These are phyloP conservation scores for Drosophila pachea DNA, from an alignment of 1,140 invertebrate genomes.

Conservation along the genomic window DNA sequence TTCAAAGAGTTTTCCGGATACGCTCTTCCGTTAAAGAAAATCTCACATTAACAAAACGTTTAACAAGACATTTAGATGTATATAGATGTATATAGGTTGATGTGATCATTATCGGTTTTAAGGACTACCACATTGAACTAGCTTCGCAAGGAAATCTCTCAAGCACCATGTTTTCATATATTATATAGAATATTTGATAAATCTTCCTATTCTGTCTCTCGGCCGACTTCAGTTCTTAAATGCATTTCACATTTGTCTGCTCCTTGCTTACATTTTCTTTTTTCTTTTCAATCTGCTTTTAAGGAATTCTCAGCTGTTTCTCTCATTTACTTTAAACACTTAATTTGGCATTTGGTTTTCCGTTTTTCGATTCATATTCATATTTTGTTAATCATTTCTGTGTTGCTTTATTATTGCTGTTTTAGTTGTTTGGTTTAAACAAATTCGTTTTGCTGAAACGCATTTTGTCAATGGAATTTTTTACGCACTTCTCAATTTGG, in stretches of 20 bases:
- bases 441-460: conserved; percentile 74
- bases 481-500: conserved; percentile 33
- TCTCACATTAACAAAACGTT: not conserved
- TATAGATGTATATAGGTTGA: not conserved
- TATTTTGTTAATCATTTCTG: conserved; percentile 31
- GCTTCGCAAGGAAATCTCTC: conserved; percentile 49
- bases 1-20: not conserved
- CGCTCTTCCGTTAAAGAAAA: too few relatives aligned
- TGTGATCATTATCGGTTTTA: conserved; percentile 12
- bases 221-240: conserved; percentile 20
- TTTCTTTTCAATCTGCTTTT: conserved; percentile 23
- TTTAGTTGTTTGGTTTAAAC: conserved; percentile 48
- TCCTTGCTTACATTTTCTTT: conserved; percentile 16
- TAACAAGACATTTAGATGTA: conserved; percentile 10
- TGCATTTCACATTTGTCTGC: conserved; percentile 24
- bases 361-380: not conserved
- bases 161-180: conserved; percentile 60
- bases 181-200: conserved; percentile 21
- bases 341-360: conserved; percentile 62
- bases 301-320: conserved; percentile 24
- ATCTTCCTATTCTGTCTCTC: conserved; percentile 5
- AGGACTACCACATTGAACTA: conserved; percentile 25
- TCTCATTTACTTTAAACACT: conserved; percentile 30
- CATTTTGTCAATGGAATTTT: conserved; percentile 50
- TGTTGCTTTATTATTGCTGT: conserved; percentile 53